A percentile compares a stretch with the other conserved stretches of the same genome.
phyloP scores from a whole-genome alignment of 2,888 invertebrate genomes.

The Caenorhabditis auriculariae region DNA sequence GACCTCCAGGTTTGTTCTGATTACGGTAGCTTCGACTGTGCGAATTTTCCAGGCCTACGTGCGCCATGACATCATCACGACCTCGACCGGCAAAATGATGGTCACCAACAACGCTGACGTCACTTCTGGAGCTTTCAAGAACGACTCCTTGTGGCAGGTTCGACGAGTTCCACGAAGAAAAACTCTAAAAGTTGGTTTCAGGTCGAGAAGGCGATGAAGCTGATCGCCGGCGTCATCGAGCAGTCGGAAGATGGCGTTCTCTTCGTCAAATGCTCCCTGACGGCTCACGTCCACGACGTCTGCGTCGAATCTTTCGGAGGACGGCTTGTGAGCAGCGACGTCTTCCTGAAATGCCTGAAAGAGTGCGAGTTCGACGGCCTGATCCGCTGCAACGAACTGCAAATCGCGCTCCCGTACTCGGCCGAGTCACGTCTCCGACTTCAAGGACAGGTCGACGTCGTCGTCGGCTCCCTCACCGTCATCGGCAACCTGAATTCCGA shows the following conservation, averaged over 20 bases:
- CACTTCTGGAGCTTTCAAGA: conserved; percentile 30
- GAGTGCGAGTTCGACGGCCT: conserved; percentile 24
- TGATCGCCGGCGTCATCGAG: conserved; percentile 32
- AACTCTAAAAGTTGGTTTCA: conserved; percentile 11
- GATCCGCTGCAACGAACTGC: conserved; percentile 41
- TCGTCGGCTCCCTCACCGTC: conserved; percentile 32
- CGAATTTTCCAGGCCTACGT: conserved; percentile 16
- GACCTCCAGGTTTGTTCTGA: conserved; percentile 10
- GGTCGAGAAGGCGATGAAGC: conserved; percentile 33
- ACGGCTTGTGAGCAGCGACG: conserved; percentile 28
- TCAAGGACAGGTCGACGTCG: conserved; percentile 40
- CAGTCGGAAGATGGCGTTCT: conserved; percentile 39
- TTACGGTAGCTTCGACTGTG: background rate
- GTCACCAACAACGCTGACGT: conserved; percentile 22
- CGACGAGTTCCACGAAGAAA: too few relatives aligned
- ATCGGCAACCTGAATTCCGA: conserved; percentile 31
- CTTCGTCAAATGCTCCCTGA: conserved; percentile 37
- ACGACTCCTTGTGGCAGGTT: conserved; percentile 34
- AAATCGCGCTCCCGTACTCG: conserved; percentile 32
- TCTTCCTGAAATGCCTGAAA: conserved; percentile 17
- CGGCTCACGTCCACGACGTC: conserved; percentile 27
- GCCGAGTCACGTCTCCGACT: conserved; percentile 25
- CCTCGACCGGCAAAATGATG: conserved; percentile 30
- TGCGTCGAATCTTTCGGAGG: conserved; percentile 30
- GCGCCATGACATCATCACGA: conserved; percentile 37